Percentiles rank a stretch among this genome's conserved stretches.
These are phyloP conservation scores for Exaiptasia diaphana DNA, from an alignment of 64 coral and sea anemone species.

Conservation along the genomic window DNA sequence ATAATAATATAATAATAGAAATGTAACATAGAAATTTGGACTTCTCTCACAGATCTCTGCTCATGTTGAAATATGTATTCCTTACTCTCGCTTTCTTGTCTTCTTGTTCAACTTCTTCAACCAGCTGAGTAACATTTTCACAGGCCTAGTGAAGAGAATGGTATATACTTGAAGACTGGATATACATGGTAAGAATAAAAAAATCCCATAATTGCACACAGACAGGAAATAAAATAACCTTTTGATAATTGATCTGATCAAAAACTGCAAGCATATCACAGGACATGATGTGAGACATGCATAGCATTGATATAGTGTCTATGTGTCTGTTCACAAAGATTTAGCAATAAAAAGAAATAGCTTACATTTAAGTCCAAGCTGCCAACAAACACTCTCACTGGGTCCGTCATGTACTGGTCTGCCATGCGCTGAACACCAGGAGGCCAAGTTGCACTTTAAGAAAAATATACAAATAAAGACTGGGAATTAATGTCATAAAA, in stretches of 20 bases:
- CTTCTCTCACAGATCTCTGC: too few species aligned
- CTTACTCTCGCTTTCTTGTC: slow-evolving; percentile 90
- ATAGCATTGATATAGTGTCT: too few species aligned
- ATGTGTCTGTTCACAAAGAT: neutral
- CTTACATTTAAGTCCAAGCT: slow-evolving; percentile 94
- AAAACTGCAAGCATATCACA: too few species aligned
- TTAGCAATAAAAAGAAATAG: neutral
- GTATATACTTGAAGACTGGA: too few species aligned
- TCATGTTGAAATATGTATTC: too few species aligned
- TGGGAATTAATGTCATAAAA: neutral
- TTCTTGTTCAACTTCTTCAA: slow-evolving; percentile 74
- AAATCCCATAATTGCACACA: too few species aligned
- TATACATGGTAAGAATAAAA: too few species aligned
- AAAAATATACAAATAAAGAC: neutral
- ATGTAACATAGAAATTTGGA: too few species aligned
- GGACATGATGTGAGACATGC: too few species aligned
- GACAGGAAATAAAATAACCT: too few species aligned
- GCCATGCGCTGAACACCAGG: slow-evolving; percentile 90
- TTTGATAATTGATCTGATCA: too few species aligned
- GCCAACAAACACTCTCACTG: slow-evolving; percentile 86
- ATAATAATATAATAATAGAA: too few species aligned
- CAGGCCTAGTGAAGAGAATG: slow-evolving; percentile 68
- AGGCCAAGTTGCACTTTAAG: slow-evolving; percentile 88
- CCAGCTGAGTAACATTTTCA: slow-evolving; percentile 84
- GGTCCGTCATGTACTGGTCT: slow-evolving; percentile 86